Percentiles rank a stretch among this genome's conserved stretches.
These are phyloP conservation scores for Chaunax sp. DNA, from an alignment of 2,797 vertebrate species.

Conservation along the genomic window DNA sequence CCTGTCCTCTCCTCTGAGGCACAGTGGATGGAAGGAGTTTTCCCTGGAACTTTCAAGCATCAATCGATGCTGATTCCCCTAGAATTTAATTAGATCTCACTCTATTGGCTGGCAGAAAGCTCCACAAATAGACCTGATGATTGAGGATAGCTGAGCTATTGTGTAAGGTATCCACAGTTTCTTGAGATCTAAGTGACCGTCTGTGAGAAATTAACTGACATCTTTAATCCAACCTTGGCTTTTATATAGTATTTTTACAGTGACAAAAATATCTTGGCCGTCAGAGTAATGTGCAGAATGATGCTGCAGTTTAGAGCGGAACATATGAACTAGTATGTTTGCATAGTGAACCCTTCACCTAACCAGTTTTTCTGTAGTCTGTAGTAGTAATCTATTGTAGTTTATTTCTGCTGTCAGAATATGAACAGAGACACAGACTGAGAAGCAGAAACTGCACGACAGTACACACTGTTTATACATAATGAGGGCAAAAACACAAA, in stretches of 20 bases:
- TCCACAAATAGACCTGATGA: conserved; percentile 53
- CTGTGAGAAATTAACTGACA: conserved; percentile 4
- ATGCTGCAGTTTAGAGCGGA: not conserved
- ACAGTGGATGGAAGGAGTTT: conserved; percentile 60
- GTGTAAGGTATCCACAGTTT: conserved; percentile 26
- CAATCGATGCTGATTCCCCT: conserved; percentile 70
- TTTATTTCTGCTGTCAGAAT: too few relatives aligned
- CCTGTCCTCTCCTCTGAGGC: conserved; percentile 67
- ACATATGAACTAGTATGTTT: not conserved
- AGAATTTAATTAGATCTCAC: conserved; percentile 71
- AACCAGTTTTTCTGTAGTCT: too few relatives aligned
- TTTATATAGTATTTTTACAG: conserved; percentile 1
- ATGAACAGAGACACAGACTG: too few relatives aligned
- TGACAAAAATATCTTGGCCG: not conserved
- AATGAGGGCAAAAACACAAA: not conserved
- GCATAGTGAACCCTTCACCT: not conserved
- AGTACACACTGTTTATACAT: not conserved
- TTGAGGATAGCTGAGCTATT: conserved; percentile 36
- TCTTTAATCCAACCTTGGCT: not conserved
- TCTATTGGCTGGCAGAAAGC: conserved; percentile 64
- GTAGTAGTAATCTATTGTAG: too few relatives aligned
- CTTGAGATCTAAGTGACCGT: conserved; percentile 26
- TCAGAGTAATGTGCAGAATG: not conserved
- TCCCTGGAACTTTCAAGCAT: conserved; percentile 61
- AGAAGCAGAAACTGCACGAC: not conserved